Percentiles rank a stretch among this genome's conserved stretches.
These are phyloP conservation scores for Orthosia gothica DNA, from an alignment of 2,888 invertebrate genomes.

Conservation along the genomic window DNA sequence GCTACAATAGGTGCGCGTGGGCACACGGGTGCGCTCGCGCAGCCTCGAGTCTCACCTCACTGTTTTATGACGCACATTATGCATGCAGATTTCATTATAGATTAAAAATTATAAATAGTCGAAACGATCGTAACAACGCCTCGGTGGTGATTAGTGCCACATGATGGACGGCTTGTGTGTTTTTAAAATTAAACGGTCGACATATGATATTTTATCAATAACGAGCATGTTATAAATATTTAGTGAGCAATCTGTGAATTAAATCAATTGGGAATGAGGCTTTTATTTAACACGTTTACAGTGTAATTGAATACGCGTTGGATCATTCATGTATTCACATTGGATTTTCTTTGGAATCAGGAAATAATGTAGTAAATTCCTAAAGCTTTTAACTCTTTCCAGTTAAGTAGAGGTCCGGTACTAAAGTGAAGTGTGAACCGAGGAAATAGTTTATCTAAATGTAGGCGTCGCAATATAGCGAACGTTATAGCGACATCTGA, in stretches of 20 bases:
- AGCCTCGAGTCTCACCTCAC: conserved; percentile 76
- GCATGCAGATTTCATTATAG: conserved; percentile 82
- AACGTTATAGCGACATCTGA: conserved; percentile 47
- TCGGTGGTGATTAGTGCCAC: conserved; percentile 62
- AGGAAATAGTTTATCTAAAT: conserved; percentile 37
- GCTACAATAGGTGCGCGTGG: conserved; percentile 84
- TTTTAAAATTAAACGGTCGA: conserved; percentile 59
- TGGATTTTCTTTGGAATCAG: conserved; percentile 4
- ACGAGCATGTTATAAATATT: conserved; percentile 60
- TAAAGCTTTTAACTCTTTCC: conserved; percentile 2
- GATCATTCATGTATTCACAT: not conserved
- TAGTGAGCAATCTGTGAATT: conserved; percentile 38
- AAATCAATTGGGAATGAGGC: conserved; percentile 41
- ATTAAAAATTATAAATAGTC: conserved; percentile 82
- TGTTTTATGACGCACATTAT: conserved; percentile 74
- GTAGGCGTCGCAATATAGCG: conserved; percentile 42
- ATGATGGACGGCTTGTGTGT: conserved; percentile 65
- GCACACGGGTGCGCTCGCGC: conserved; percentile 78
- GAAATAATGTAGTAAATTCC: conserved; percentile 30
- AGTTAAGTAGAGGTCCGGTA: conserved; percentile 21
- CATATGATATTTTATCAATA: conserved; percentile 64
- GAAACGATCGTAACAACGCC: conserved; percentile 73
- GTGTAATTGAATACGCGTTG: not conserved
- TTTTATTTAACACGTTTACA: conserved; percentile 27
- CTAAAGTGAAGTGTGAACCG: conserved; percentile 27